Base-by-base conservation (phyloP, 2,113 vertebrate species). In the Gallinago paraguaiae region DNA sequence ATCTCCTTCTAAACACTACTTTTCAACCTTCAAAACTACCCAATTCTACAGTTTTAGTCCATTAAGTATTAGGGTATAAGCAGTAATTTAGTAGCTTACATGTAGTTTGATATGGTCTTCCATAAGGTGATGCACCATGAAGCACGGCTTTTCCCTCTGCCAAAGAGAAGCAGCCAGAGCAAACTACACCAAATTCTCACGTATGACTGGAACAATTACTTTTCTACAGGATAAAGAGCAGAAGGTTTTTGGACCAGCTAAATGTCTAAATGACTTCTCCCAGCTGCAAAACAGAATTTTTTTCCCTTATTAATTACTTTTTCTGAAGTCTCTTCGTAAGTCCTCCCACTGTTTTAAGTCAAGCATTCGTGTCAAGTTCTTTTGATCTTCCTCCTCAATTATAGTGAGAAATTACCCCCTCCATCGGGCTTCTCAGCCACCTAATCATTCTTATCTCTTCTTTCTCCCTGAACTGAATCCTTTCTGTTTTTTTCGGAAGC, bases 361-460 rank as follows among this genome's bases (percentile, higher is more conserved):
- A 97, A 91, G 77, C 39, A 78, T 82, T 85, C 11, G 1, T 93
- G 96, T 95, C 95, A 90, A 95, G 95, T 93, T 83, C 59, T 81
- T 95, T 81, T 76, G 63, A 93, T 83, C 90, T 75, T 78, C 33
- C 57, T 90, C 81, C 30, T 97, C 87, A 82, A 74, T 95, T 92
- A 92, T 11, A 90, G 72, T 71, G 30, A 50, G 90, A 56, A 86
- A 95, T 93, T n/a, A 18, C 60, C 53, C 75, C 53, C 51, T 95
- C 86, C 74, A 77, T 56, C 2, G 5, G 35, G 53, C 33, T 82
- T 65, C 87, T 83, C 50, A 75, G 46, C 50, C 28, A 74, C 50
- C 51, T 48, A 35, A 82, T 90, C 65, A 53, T 48, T 95, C 79
- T 94, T 67, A 53, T 76, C 76, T 91, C 23, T 28, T 22, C 70